A percentile compares a stretch with the other conserved stretches of the same genome.
Conservation (phyloP, 2,888 invertebrate species). For the Oligia strigilis region DNA sequence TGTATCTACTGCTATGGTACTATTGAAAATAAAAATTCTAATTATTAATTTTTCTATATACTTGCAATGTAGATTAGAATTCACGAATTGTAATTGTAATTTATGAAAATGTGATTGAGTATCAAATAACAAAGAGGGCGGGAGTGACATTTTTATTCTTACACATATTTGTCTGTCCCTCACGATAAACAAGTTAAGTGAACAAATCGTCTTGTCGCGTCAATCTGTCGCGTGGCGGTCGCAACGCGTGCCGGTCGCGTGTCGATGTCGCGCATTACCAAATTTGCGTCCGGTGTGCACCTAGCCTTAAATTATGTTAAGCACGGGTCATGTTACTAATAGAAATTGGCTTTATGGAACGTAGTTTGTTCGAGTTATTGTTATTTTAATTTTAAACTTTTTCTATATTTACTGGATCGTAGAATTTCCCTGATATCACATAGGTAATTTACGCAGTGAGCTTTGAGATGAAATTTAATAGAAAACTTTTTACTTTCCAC, state of each 20-base stretch:
- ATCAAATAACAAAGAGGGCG: constrained; percentile 73
- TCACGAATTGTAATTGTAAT: constrained; percentile 53
- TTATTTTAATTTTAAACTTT: not conserved
- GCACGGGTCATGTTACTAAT: constrained; percentile 78
- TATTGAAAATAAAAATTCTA: not conserved
- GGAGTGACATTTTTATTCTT: constrained; percentile 78
- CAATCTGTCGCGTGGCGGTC: constrained; percentile 84
- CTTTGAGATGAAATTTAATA: not conserved
- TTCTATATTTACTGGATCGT: not conserved
- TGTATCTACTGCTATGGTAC: not conserved
- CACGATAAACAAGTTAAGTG: constrained; percentile 86
- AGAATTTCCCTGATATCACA: not conserved
- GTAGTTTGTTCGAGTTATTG: not conserved
- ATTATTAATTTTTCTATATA: not conserved
- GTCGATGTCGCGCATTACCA: constrained; percentile 84
- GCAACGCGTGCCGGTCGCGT: constrained; percentile 81
- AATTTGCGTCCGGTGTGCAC: constrained; percentile 86
- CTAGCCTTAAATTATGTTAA: constrained; percentile 82
- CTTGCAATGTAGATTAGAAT: constrained; percentile 23
- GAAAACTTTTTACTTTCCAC: not conserved
- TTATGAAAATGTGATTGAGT: constrained; percentile 69
- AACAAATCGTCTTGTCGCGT: constrained; percentile 85
- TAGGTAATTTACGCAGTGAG: too few relatives aligned
- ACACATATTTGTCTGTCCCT: constrained; percentile 79
- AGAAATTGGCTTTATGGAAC: constrained; percentile 52